phyloP scores from a whole-genome alignment of 1,140 invertebrate species.

The Akabosia matsudoensis region DNA sequence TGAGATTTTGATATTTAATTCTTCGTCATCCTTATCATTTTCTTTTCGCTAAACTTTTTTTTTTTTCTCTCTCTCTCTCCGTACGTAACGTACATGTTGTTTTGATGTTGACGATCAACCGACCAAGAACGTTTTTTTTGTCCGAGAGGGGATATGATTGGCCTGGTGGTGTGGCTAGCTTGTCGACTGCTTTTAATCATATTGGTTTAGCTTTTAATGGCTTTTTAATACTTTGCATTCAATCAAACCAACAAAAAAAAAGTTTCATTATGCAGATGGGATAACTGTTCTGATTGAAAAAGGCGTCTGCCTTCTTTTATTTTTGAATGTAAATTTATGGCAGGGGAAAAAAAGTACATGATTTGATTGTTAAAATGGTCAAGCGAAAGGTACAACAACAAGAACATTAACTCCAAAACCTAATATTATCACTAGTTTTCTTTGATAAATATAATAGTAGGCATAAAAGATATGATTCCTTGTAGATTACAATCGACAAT shows the following conservation, averaged over 20 bases:
- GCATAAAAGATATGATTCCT: too few relatives aligned
- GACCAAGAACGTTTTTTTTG: neutral
- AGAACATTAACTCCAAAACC: too few relatives aligned
- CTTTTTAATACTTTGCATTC: slow-evolving; percentile 2
- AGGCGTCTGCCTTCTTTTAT: neutral
- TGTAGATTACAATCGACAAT: too few relatives aligned
- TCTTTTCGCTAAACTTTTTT: neutral
- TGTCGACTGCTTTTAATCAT: neutral
- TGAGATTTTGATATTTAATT: neutral
- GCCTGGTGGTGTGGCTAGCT: neutral
- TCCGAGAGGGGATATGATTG: neutral
- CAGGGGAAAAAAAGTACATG: too few relatives aligned
- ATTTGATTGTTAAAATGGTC: too few relatives aligned
- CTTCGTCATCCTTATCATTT: neutral
- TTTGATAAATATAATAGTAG: too few relatives aligned
- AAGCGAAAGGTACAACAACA: too few relatives aligned
- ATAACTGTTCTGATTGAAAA: slow-evolving; percentile 8
- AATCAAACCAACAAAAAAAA: slow-evolving; percentile 1
- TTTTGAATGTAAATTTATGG: neutral
- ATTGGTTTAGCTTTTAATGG: neutral
- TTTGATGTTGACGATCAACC: neutral
- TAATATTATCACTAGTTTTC: too few relatives aligned
- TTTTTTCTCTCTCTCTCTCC: too few relatives aligned
- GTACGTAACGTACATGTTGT: neutral
- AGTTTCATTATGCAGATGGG: neutral